Evolutionary conservation across 2,888 invertebrate species (phyloP).

Genomic region (Acleris cristana): DNA sequence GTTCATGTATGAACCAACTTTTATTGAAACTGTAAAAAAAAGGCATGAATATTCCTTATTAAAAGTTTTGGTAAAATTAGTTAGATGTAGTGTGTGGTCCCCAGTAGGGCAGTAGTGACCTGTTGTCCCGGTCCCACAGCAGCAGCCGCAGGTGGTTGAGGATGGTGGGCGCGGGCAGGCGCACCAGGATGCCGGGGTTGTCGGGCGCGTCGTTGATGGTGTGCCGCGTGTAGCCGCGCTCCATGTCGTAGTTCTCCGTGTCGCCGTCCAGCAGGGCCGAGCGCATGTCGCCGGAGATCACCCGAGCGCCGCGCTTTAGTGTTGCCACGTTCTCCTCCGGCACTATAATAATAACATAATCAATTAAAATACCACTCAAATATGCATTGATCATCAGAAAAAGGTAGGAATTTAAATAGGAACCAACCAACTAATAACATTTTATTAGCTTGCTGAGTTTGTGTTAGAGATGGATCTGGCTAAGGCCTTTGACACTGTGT

Average conservation of each 20-base stretch:
- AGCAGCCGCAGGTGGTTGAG: slow-evolving; percentile 96
- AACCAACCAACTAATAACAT: too few species aligned
- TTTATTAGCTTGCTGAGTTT: too few species aligned
- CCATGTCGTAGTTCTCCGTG: slow-evolving; percentile 94
- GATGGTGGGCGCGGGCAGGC: slow-evolving; percentile 92
- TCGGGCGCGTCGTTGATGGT: slow-evolving; percentile 90
- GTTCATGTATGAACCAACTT: too few species aligned
- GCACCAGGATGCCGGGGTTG: slow-evolving; percentile 92
- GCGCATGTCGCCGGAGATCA: slow-evolving; percentile 95
- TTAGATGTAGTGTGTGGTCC: background rate
- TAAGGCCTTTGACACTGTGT: too few species aligned
- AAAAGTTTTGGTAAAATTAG: too few species aligned
- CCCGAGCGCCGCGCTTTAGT: slow-evolving; percentile 90
- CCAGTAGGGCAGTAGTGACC: slow-evolving; percentile 63
- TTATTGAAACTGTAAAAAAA: too few species aligned
- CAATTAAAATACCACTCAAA: too few species aligned
- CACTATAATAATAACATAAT: slow-evolving; percentile 51
- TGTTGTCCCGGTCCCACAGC: slow-evolving; percentile 96
- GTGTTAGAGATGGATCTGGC: too few species aligned
- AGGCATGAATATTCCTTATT: too few species aligned
- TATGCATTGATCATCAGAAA: too few species aligned
- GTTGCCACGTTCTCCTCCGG: slow-evolving; percentile 97
- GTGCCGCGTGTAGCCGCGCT: slow-evolving; percentile 95
- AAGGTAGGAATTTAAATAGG: too few species aligned
- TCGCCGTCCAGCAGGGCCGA: slow-evolving; percentile 95